phyloP scores from a whole-genome alignment of 2,113 vertebrate genomes.

The Mugil cephalus region DNA sequence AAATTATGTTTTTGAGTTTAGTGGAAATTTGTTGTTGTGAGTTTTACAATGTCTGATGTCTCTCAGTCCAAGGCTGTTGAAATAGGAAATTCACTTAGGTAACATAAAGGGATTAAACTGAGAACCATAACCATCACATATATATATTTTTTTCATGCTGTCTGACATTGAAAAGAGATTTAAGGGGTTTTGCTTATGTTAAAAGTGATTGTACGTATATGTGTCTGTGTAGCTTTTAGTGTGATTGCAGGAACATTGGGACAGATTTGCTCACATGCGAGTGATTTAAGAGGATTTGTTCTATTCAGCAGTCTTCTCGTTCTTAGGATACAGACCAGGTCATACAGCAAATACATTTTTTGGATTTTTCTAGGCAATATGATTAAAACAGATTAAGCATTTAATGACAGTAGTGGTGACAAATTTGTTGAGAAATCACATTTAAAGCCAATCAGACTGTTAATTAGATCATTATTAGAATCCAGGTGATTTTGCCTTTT shows the following conservation, averaged over 20 bases:
- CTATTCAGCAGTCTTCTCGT: not conserved
- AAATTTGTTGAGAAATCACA: too few relatives aligned
- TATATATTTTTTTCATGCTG: not conserved
- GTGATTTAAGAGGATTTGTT: constrained; percentile 14
- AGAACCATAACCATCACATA: constrained; percentile 31
- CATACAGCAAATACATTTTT: not conserved
- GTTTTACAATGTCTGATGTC: constrained; percentile 53
- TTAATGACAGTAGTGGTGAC: too few relatives aligned
- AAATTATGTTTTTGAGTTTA: constrained; percentile 51
- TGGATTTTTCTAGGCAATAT: not conserved
- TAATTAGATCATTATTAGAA: too few relatives aligned
- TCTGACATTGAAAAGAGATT: constrained; percentile 9
- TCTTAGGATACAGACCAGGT: not conserved
- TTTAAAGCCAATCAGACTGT: too few relatives aligned
- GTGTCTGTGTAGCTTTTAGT: constrained; percentile 22
- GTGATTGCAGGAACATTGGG: constrained; percentile 30
- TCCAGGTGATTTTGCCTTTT: too few relatives aligned
- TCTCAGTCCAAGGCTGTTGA: constrained; percentile 43
- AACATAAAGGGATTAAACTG: constrained; percentile 57
- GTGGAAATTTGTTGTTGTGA: constrained; percentile 57
- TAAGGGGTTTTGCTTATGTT: constrained; percentile 23
- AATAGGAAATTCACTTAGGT: constrained; percentile 44
- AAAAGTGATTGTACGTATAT: constrained; percentile 3
- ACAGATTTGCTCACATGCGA: not conserved
- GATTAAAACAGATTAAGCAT: not conserved